Conservation (phyloP, 2,888 invertebrate genomes). For the Meta bourneti region DNA sequence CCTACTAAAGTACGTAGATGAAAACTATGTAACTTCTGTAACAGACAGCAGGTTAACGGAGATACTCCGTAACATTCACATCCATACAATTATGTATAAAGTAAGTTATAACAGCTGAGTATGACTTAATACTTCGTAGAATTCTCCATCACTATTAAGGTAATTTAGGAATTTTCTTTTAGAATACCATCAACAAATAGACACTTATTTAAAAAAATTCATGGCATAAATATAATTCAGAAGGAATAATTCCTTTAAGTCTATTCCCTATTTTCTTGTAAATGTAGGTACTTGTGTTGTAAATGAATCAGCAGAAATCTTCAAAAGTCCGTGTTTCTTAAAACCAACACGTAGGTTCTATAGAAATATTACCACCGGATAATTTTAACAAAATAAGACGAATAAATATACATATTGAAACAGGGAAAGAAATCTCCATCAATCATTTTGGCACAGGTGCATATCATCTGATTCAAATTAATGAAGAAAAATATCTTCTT, state of each 20-base stretch:
- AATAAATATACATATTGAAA: constrained; percentile 45
- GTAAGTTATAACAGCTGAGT: neutral
- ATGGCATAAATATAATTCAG: neutral
- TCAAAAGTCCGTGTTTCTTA: neutral
- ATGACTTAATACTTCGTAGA: too few relatives aligned
- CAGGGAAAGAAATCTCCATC: constrained; percentile 31
- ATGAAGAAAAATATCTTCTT: neutral
- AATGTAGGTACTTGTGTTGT: neutral
- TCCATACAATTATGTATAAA: neutral
- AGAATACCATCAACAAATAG: too few relatives aligned
- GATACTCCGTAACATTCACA: neutral
- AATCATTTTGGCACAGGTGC: constrained; percentile 52
- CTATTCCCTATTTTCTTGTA: neutral
- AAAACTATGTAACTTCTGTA: neutral
- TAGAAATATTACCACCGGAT: constrained; percentile 63
- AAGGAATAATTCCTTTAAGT: neutral
- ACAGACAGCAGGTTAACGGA: neutral
- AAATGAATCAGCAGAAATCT: neutral
- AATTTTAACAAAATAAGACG: constrained; percentile 54
- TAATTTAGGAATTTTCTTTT: too few relatives aligned
- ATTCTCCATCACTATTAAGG: too few relatives aligned
- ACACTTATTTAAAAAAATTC: neutral
- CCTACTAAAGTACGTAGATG: constrained; percentile 4
- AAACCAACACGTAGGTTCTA: neutral
- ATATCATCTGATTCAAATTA: neutral